Base-by-base conservation (phyloP, 2,888 invertebrate genomes). In the Leptinotarsa haldemani region DNA sequence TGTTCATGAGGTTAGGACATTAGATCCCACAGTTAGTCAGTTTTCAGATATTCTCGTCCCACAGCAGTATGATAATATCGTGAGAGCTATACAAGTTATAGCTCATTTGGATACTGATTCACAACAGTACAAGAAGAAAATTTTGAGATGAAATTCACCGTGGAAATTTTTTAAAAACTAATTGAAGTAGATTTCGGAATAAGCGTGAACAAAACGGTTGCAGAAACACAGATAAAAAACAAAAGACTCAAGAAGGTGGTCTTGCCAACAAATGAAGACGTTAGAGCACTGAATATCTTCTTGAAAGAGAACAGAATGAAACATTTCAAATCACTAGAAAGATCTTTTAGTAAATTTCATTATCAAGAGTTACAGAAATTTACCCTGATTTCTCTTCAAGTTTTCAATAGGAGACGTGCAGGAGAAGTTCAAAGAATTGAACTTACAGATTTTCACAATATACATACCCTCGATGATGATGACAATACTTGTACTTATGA, bases 381-480 rank as follows among this genome's bases (percentile, higher is more conserved):
- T 46, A 76, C 73, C 13, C 73, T 76, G 48, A 76, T 73, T 40
- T 69, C 73, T 25, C 25, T 77, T 40, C 76, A 74, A 69, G 47
- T 79, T 48, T 78, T 77, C 70, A 78, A 78, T 66, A 18, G 75
- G 67, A 56, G 75, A 52, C 48, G 78, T 52, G 75, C 78, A 48
- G 75, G 77, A 12, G 75, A 77, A 70, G 25, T 78, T 12, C 69
- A 78, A 65, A 47, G 70, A 50, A 65, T 73, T 20, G 50, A 69
- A 15, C 71, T 78, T 25, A 48, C 30, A 48, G 74, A 78, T 64
- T 74, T 52, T 53, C 66, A 73, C 20, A 73, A 25, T 56, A 56
- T 65, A 16, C 65, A 76, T 47, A 48, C n/a, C 58, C 63, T 76
- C 15, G 50, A 74, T 16, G 16, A n/a, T 7, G 7, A n/a, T 9